These are phyloP conservation scores for Xerus rutilus DNA, from an alignment of 2,797 vertebrate genomes.

Conservation along the genomic window DNA sequence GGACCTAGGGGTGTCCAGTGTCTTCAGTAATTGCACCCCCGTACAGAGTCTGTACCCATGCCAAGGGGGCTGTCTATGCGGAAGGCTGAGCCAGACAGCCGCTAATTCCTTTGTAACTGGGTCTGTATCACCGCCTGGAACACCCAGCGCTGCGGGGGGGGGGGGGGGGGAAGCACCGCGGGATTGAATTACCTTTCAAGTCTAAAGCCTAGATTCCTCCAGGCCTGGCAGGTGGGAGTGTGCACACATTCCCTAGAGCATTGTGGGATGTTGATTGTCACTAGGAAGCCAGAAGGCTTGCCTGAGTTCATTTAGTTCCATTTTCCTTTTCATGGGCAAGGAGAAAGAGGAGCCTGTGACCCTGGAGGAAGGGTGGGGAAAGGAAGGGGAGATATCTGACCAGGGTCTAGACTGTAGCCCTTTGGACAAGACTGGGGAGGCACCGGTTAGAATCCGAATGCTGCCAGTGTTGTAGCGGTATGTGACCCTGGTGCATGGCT, in stretches of 20 bases:
- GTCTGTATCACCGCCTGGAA: slow-evolving; percentile 31
- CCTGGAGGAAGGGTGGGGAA: accelerated
- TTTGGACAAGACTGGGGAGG: not conserved
- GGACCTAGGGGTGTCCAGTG: not conserved
- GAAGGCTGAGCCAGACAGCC: accelerated
- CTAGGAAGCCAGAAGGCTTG: not conserved
- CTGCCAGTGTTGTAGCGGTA: not conserved
- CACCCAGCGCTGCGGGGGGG: not conserved
- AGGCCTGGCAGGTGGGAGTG: slow-evolving; percentile 52
- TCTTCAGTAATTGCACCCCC: not conserved
- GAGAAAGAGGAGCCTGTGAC: not conserved
- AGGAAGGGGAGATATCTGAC: not conserved
- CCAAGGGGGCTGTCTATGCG: not conserved
- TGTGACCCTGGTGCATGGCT: not conserved
- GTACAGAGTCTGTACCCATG: not conserved
- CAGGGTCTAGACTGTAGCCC: not conserved
- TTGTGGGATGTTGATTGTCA: slow-evolving; percentile 61
- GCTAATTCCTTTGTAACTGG: slow-evolving; percentile 10
- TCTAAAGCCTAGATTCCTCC: slow-evolving; percentile 65
- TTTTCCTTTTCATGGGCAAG: not conserved
- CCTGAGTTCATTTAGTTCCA: not conserved
- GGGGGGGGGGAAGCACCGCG: not conserved
- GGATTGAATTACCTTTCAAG: slow-evolving; percentile 67
- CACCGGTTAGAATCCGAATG: not conserved
- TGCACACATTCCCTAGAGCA: slow-evolving; percentile 48